A percentile compares a stretch with the other conserved stretches of the same genome.
Evolutionary conservation across 1,140 invertebrate genomes (phyloP).

Genomic region (Telenomus remus): DNA sequence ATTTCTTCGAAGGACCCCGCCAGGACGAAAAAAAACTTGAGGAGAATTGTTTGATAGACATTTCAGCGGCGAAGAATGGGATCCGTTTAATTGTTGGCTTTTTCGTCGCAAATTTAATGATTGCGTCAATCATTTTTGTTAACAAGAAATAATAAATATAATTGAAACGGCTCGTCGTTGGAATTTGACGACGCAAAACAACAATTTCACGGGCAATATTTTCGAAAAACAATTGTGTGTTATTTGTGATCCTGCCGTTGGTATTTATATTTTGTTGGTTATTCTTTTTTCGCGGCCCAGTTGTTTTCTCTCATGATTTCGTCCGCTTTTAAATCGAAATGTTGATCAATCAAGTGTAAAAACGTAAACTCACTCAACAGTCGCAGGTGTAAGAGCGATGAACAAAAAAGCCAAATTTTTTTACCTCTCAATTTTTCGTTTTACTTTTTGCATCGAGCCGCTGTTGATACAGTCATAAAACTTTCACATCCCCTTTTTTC

Average conservation of each 20-base stretch:
- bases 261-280: not conserved
- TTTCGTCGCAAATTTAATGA: slow-evolving; percentile 56
- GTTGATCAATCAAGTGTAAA: slow-evolving; percentile 25
- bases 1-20: slow-evolving; percentile 53
- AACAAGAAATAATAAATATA: slow-evolving; percentile 51
- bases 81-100: slow-evolving; percentile 55
- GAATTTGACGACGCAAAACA: slow-evolving; percentile 1
- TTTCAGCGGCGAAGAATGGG: slow-evolving; percentile 47
- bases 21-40: slow-evolving; percentile 22
- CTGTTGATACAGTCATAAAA: slow-evolving; percentile 18
- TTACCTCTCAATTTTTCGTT: slow-evolving; percentile 11
- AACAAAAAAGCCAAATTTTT: slow-evolving; percentile 7
- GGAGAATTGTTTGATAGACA: slow-evolving; percentile 54
- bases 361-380: slow-evolving; percentile 15
- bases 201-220: no score
- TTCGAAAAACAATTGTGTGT: not conserved
- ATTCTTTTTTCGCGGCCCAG: no score
- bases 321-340: not conserved
- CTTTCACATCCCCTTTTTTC: not conserved
- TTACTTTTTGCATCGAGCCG: slow-evolving; percentile 10
- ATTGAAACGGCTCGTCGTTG: slow-evolving; percentile 30
- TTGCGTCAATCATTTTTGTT: slow-evolving; percentile 52
- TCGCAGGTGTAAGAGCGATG: slow-evolving; percentile 23
- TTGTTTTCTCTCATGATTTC: not conserved
- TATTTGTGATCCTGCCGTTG: not conserved